These are phyloP conservation scores for Coregonus sp. DNA, from an alignment of 2,797 vertebrate species.

Conservation along the genomic window DNA sequence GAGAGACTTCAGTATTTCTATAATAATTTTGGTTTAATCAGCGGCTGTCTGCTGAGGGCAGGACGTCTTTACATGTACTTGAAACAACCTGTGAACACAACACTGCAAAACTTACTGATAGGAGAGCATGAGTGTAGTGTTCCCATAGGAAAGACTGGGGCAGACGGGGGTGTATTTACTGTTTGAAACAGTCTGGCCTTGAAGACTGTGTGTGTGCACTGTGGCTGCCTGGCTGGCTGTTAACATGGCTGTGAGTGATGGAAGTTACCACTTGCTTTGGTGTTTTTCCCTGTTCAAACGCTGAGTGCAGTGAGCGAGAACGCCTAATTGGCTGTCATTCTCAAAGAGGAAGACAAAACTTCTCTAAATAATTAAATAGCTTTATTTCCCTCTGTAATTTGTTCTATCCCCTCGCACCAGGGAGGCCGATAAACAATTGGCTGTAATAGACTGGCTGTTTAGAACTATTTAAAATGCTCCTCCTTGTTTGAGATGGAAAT, in stretches of 20 bases:
- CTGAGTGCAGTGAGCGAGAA: constrained; percentile 38
- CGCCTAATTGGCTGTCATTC: constrained; percentile 64
- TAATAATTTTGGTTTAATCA: not conserved
- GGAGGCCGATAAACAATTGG: constrained; percentile 53
- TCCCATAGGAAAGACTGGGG: constrained; percentile 29
- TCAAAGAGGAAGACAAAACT: constrained; percentile 47
- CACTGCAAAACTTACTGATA: not conserved
- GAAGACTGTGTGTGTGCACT: constrained; percentile 14
- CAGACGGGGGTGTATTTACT: constrained; percentile 30
- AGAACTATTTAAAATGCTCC: constrained; percentile 48
- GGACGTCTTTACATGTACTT: not conserved
- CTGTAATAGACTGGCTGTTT: constrained; percentile 43
- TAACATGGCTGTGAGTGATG: constrained; percentile 36
- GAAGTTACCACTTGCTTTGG: constrained; percentile 52
- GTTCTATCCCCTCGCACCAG: constrained; percentile 42
- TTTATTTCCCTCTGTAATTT: constrained; percentile 45
- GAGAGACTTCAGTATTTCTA: not conserved
- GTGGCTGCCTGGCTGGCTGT: too few species aligned
- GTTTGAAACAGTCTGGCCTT: constrained; percentile 45
- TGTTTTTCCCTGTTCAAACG: constrained; percentile 46
- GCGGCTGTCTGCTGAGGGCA: not conserved
- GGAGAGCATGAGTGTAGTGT: not conserved
- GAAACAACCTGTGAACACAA: not conserved
- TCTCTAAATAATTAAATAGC: constrained; percentile 51
- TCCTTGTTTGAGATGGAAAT: constrained; percentile 40